These are phyloP conservation scores for Phylloscopus trochilus DNA, from an alignment of 2,113 vertebrate genomes.

Conservation along the genomic window DNA sequence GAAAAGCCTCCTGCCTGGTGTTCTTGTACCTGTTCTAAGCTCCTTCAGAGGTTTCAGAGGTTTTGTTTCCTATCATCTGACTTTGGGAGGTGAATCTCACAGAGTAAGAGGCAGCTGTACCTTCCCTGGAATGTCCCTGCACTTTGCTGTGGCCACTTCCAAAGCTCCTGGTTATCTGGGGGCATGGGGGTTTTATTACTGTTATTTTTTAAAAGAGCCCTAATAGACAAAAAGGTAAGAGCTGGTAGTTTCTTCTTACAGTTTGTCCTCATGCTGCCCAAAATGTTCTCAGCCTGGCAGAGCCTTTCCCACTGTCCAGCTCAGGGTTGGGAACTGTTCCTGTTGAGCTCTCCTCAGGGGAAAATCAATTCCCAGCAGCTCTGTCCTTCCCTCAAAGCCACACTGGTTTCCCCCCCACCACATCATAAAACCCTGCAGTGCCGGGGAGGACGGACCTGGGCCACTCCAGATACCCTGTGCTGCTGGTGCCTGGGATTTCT, in stretches of 20 bases:
- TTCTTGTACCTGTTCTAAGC: background rate
- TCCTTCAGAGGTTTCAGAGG: background rate
- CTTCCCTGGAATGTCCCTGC: background rate
- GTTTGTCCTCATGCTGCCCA: background rate
- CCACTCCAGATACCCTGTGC: background rate
- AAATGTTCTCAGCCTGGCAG: background rate
- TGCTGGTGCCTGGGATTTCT: background rate
- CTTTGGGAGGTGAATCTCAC: background rate
- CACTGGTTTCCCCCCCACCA: background rate
- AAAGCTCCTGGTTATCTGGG: background rate
- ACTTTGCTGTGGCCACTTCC: background rate
- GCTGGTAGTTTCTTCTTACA: background rate
- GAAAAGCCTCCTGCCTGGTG: background rate
- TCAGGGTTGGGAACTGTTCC: background rate
- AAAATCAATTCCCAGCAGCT: background rate
- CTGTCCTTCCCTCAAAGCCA: background rate
- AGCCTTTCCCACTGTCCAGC: background rate
- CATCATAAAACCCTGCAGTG: background rate
- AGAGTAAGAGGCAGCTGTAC: background rate
- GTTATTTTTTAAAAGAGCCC: background rate
- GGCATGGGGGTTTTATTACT: background rate
- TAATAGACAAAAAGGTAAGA: background rate
- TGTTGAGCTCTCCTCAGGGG: background rate
- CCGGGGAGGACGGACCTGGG: background rate
- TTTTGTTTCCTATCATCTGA: background rate